Evolutionary conservation across 1,140 invertebrate species (phyloP).

Genomic region (Rhopalosiphum maidis): DNA sequence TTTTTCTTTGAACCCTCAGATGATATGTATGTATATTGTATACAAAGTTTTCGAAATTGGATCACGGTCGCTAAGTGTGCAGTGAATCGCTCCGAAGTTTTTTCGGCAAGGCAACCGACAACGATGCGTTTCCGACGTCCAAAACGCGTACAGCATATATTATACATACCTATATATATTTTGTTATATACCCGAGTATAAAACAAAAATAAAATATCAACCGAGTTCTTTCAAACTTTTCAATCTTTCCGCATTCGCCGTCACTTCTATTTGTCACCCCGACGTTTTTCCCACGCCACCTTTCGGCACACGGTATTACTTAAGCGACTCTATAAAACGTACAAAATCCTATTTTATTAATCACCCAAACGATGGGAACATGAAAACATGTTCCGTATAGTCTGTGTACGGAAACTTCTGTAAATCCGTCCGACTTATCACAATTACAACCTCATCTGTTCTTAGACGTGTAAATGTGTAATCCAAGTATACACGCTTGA

Average conservation of each 20-base stretch:
- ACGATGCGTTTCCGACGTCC: background rate
- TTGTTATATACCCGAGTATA: background rate
- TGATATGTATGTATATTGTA: background rate
- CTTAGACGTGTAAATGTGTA: background rate
- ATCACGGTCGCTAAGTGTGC: constrained; percentile 15
- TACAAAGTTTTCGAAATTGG: constrained; percentile 15
- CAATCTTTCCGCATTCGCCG: constrained; percentile 19
- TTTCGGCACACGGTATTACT: background rate
- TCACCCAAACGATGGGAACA: constrained; percentile 22
- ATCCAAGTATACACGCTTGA: background rate
- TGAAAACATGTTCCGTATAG: background rate
- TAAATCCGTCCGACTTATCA: background rate
- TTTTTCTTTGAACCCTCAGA: background rate
- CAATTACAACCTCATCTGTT: background rate
- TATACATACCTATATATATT: background rate
- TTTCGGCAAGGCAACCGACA: background rate
- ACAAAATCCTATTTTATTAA: constrained; percentile 30
- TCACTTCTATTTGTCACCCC: background rate
- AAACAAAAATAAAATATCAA: constrained; percentile 47
- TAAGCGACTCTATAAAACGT: background rate
- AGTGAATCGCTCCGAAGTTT: background rate
- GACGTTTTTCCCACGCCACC: constrained; percentile 24
- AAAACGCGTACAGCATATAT: background rate
- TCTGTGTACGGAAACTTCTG: background rate
- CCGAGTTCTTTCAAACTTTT: constrained; percentile 31